phyloP scores from a whole-genome alignment of 2,113 vertebrate genomes.

The Orientallactaga bullata region DNA sequence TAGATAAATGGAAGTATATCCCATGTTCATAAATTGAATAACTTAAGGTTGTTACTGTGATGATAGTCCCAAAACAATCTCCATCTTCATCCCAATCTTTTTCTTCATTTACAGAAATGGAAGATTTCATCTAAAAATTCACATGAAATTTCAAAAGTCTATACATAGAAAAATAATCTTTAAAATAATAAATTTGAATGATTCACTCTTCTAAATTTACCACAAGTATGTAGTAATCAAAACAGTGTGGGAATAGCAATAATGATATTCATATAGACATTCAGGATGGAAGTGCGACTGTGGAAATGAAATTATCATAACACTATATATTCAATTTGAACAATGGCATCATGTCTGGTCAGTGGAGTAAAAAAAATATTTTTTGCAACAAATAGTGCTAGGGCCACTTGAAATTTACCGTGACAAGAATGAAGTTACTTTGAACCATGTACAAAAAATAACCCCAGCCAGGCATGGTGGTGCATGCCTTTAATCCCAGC shows the following conservation, averaged over 20 bases:
- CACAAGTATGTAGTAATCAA: too few species aligned
- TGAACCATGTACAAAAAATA: not conserved
- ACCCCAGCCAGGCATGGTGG: too few species aligned
- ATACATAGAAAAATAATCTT: not conserved
- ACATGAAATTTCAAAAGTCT: not conserved
- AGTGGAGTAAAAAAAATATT: too few species aligned
- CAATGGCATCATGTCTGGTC: not conserved
- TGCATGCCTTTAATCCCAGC: too few species aligned
- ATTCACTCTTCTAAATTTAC: not conserved
- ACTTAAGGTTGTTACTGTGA: not conserved
- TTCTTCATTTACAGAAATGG: not conserved
- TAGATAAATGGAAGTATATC: not conserved
- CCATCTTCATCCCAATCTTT: not conserved
- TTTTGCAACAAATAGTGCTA: too few species aligned
- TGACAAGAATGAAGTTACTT: not conserved
- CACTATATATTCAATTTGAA: not conserved
- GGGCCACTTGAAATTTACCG: too few species aligned
- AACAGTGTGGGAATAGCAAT: not conserved
- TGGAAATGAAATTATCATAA: not conserved
- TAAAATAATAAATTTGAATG: not conserved
- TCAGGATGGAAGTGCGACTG: not conserved
- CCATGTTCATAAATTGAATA: not conserved
- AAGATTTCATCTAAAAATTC: not conserved
- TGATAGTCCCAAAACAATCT: not conserved
- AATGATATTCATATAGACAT: not conserved